A percentile compares a stretch with the other conserved stretches of the same genome.
Evolutionary conservation across 2,888 invertebrate genomes (phyloP).

Genomic region (Troides helena): DNA sequence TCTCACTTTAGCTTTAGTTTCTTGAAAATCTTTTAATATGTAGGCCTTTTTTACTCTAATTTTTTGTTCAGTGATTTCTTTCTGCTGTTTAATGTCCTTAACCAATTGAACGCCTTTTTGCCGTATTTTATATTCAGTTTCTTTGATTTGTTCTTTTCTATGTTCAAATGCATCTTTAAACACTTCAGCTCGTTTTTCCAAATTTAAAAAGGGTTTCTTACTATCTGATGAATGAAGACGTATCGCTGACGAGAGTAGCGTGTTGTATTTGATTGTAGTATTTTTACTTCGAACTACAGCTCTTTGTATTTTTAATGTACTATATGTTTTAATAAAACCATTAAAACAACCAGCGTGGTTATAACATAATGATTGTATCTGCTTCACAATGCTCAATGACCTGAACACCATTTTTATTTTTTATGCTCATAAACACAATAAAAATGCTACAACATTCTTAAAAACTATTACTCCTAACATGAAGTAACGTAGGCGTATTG

Average conservation of each 20-base stretch:
- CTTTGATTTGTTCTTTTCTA: constrained; percentile 81
- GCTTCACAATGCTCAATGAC: constrained; percentile 47
- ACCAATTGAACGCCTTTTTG: constrained; percentile 67
- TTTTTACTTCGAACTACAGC: constrained; percentile 35
- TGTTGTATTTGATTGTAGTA: constrained; percentile 39
- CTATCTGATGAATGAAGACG: constrained; percentile 61
- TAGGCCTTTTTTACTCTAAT: constrained; percentile 81
- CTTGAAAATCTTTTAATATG: constrained; percentile 85
- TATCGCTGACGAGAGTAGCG: constrained; percentile 44
- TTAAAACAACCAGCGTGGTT: constrained; percentile 41
- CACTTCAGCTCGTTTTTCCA: constrained; percentile 72
- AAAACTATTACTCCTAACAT: background rate
- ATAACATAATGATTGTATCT: constrained; percentile 43
- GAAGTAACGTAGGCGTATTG: background rate
- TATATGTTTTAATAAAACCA: constrained; percentile 34
- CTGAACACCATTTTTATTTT: constrained; percentile 53
- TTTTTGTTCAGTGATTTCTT: constrained; percentile 65
- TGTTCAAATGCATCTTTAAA: constrained; percentile 81
- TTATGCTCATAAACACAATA: constrained; percentile 12
- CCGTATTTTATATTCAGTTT: constrained; percentile 78
- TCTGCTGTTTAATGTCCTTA: constrained; percentile 69
- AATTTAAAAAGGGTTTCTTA: constrained; percentile 63
- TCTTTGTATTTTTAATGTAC: constrained; percentile 32
- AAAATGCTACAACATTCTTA: constrained; percentile 6
- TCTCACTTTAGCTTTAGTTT: constrained; percentile 85